phyloP scores from a whole-genome alignment of 1,140 invertebrate genomes.

The Micrasema minimum region DNA sequence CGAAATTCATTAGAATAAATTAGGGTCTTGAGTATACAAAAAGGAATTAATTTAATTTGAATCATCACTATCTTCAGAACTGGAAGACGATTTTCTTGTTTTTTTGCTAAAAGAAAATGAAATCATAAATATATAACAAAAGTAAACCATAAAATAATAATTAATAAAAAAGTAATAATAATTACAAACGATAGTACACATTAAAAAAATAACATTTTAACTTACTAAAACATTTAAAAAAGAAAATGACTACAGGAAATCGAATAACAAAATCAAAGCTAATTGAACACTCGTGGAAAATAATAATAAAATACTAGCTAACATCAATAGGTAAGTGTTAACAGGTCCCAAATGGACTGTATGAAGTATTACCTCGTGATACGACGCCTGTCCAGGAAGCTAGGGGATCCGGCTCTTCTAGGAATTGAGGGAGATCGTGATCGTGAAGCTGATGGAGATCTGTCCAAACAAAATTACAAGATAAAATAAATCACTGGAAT shows the following conservation, averaged over 20 bases:
- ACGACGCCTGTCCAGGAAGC: conserved; percentile 87
- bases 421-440: conserved; percentile 88
- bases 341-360: not conserved
- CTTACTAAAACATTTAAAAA: too few relatives aligned
- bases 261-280: not conserved
- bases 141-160: conserved; percentile 15
- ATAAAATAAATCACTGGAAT: too few relatives aligned
- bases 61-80: conserved; percentile 60
- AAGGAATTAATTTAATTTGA: conserved; percentile 42
- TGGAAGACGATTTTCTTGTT: conserved; percentile 64
- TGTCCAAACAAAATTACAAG: conserved; percentile 13
- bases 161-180: conserved; percentile 2
- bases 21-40: conserved; percentile 18
- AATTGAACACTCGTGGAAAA: conserved; percentile 7
- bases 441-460: conserved; percentile 61
- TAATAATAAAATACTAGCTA: conserved; percentile 1
- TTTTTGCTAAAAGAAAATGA: conserved; percentile 66
- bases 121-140: conserved; percentile 55
- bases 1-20: conserved; percentile 29
- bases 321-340: conserved; percentile 1
- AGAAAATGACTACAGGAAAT: not conserved
- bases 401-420: conserved; percentile 86
- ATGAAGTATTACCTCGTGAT: conserved; percentile 83
- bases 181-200: conserved; percentile 1
- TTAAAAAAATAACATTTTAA: not conserved